Evolutionary conservation across 2,113 vertebrate genomes (phyloP).

Genomic region (Oncorhynchus tshawytscha): DNA sequence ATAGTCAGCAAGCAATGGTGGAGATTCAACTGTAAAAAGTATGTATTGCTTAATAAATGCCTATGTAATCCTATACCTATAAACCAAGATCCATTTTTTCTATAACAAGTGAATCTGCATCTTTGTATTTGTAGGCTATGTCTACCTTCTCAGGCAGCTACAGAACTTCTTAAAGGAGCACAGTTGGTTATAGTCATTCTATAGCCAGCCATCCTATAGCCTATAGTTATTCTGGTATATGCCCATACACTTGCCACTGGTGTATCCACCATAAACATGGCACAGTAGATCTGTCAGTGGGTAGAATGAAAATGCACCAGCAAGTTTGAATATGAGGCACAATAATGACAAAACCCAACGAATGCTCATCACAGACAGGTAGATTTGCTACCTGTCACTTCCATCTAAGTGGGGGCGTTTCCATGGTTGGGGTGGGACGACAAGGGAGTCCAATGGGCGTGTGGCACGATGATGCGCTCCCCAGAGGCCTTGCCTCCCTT

Average conservation of each 20-base stretch:
- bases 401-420: conserved; percentile 50
- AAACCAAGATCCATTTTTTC: too few species aligned
- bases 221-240: background rate
- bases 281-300: too few species aligned
- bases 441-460: conserved; percentile 53
- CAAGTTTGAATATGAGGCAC: too few species aligned
- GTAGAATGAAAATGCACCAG: too few species aligned
- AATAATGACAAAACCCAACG: too few species aligned
- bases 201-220: too few species aligned
- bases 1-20: too few species aligned
- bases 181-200: too few species aligned
- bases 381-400: conserved; percentile 6
- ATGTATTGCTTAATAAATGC: too few species aligned
- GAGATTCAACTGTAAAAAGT: too few species aligned
- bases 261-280: background rate
- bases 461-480: conserved; percentile 36
- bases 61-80: too few species aligned
- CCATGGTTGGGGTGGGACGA: conserved; percentile 51
- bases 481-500: conserved; percentile 54
- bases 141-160: background rate
- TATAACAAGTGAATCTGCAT: background rate
- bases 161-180: too few species aligned
- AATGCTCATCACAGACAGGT: background rate
- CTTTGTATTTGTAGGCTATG: background rate
- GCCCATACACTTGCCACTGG: background rate